phyloP scores from a whole-genome alignment of 2,113 vertebrate genomes.

The Rhadina sibilatrix region DNA sequence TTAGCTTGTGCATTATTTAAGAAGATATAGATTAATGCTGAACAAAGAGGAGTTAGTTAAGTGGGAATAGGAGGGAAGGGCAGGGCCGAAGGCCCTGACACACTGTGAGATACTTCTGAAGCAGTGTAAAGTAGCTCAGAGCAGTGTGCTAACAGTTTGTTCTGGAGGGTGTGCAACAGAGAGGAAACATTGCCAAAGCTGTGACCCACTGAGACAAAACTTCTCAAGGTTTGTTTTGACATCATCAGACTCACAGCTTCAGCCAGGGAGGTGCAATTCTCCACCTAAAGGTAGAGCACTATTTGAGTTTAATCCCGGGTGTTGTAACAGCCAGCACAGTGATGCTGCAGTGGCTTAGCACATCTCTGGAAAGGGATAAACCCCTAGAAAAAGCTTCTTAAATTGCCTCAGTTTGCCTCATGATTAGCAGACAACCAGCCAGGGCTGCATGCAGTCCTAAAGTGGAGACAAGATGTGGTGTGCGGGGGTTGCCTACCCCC shows the following conservation, averaged over 20 bases:
- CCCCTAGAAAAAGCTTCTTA: background rate
- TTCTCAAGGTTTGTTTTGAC: background rate
- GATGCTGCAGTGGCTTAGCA: background rate
- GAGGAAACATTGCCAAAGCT: background rate
- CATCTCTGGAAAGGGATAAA: background rate
- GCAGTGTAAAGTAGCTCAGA: background rate
- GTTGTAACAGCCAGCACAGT: background rate
- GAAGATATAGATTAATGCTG: slow-evolving; percentile 40
- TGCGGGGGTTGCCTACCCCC: background rate
- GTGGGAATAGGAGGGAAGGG: background rate
- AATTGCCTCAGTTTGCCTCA: background rate
- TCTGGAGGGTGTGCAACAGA: background rate
- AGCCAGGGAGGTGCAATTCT: background rate
- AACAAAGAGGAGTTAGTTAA: slow-evolving; percentile 18
- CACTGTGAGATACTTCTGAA: background rate
- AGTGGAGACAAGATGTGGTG: background rate
- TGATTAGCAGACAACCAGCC: background rate
- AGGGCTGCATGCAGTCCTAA: background rate
- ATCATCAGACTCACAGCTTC: background rate
- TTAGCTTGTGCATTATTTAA: slow-evolving; percentile 64
- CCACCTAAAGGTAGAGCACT: background rate
- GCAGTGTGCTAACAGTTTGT: background rate
- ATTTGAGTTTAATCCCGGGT: background rate
- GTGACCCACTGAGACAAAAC: background rate
- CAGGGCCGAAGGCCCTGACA: background rate